These are phyloP conservation scores for Diorhabda sublineata DNA, from an alignment of 1,140 invertebrate genomes.

Conservation along the genomic window DNA sequence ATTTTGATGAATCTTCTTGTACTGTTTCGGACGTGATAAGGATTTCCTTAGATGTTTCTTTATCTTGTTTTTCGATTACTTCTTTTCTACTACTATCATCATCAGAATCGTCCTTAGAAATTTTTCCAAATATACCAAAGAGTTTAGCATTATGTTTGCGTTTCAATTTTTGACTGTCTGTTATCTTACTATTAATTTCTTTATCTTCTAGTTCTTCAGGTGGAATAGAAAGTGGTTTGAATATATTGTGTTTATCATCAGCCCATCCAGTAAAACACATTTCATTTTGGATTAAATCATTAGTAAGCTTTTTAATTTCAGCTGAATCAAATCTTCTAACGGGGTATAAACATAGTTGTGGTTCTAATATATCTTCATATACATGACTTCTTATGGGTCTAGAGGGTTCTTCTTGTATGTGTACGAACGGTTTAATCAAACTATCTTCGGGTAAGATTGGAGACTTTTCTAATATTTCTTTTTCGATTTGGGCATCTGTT, in stretches of 20 bases:
- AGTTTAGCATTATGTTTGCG: conserved; percentile 31
- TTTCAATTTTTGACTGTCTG: conserved; percentile 31
- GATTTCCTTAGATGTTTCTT: conserved; percentile 40
- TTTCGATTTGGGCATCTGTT: conserved; percentile 34
- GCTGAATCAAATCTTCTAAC: conserved; percentile 4
- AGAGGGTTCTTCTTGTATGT: conserved; percentile 28
- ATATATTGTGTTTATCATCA: conserved; percentile 20
- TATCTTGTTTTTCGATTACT: conserved; percentile 42
- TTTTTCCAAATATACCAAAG: conserved; percentile 37
- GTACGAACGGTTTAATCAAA: conserved; percentile 30
- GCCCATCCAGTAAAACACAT: conserved; percentile 32
- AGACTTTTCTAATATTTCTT: conserved; percentile 37
- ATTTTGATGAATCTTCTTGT: conserved; percentile 19
- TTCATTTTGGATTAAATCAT: conserved; percentile 41
- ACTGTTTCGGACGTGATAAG: not conserved
- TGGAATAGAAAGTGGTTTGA: not conserved
- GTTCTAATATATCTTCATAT: conserved; percentile 36
- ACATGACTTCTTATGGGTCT: conserved; percentile 32
- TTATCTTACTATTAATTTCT: not conserved
- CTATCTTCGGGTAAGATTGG: conserved; percentile 35
- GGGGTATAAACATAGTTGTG: conserved; percentile 19
- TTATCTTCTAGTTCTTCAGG: not conserved
- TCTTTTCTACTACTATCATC: conserved; percentile 24
- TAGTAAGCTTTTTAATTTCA: conserved; percentile 35
- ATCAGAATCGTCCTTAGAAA: conserved; percentile 29